These are phyloP conservation scores for Istiophorus platypterus DNA, from an alignment of 2,113 vertebrate species.

Conservation along the genomic window DNA sequence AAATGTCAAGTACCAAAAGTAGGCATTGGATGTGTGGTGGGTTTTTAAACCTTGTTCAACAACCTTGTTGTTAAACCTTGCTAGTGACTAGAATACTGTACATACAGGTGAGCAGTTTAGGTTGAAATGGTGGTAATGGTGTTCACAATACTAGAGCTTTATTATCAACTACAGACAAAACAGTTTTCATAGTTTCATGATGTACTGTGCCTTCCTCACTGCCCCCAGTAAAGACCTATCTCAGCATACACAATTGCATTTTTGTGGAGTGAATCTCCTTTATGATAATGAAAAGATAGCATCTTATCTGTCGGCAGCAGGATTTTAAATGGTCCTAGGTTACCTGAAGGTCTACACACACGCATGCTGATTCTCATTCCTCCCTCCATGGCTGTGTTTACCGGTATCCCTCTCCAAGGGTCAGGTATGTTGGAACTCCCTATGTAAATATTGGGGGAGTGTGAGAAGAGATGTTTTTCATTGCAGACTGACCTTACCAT, in stretches of 20 bases:
- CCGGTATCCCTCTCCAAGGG: constrained; percentile 40
- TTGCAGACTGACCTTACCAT: constrained; percentile 32
- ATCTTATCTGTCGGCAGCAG: constrained; percentile 34
- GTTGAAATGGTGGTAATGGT: not conserved
- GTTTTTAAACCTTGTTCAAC: not conserved
- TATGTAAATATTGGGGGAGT: constrained; percentile 61
- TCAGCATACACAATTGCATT: constrained; percentile 15
- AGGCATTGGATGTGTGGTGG: not conserved
- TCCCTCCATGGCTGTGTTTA: constrained; percentile 34
- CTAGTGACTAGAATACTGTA: not conserved
- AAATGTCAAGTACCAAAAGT: not conserved
- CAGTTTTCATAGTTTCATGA: constrained; percentile 13
- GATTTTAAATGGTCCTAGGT: constrained; percentile 19
- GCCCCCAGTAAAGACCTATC: constrained; percentile 17
- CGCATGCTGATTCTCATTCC: not conserved
- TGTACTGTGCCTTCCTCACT: constrained; percentile 37
- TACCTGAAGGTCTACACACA: constrained; percentile 31
- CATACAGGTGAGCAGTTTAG: not conserved
- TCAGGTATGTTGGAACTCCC: constrained; percentile 69
- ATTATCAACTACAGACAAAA: constrained; percentile 11
- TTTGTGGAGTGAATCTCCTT: constrained; percentile 49
- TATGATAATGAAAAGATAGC: constrained; percentile 6
- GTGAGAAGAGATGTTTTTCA: constrained; percentile 54
- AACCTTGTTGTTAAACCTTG: not conserved
- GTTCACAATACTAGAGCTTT: constrained; percentile 18